phyloP scores from a whole-genome alignment of 2,888 invertebrate genomes.

The Cremastobaeus sp. region DNA sequence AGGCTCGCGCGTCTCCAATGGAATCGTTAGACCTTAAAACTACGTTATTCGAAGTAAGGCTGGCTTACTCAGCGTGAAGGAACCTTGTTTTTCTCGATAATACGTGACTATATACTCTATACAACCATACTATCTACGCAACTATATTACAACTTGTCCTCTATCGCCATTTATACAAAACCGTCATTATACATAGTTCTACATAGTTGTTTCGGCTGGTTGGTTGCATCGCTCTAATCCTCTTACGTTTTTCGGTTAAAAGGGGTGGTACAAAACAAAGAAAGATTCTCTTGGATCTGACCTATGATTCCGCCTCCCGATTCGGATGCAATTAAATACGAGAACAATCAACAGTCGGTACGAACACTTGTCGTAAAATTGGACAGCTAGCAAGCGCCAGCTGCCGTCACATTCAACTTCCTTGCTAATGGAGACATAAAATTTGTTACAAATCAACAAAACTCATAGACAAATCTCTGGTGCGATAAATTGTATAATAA shows the following conservation, averaged over 20 bases:
- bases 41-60: conserved; percentile 74
- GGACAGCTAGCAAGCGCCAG: too few species aligned
- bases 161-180: conserved; percentile 59
- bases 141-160: conserved; percentile 46
- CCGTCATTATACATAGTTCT: conserved; percentile 43
- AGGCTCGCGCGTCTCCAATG: conserved; percentile 39
- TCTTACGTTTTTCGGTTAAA: conserved; percentile 37
- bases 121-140: conserved; percentile 57
- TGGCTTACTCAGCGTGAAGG: conserved; percentile 78
- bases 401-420: too few species aligned
- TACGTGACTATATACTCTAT: conserved; percentile 62
- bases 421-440: too few species aligned
- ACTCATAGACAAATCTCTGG: too few species aligned
- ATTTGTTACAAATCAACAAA: too few species aligned
- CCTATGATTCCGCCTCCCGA: too few species aligned
- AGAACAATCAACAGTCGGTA: too few species aligned
- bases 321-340: too few species aligned
- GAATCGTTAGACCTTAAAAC: conserved; percentile 60
- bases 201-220: conserved; percentile 19
- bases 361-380: too few species aligned
- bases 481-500: too few species aligned
- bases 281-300: too few species aligned
- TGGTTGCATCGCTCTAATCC: conserved; percentile 20
- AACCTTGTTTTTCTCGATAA: conserved; percentile 76
- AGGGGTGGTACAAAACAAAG: neutral